phyloP scores from a whole-genome alignment of 1,140 invertebrate genomes.

The Drosophila virilis region DNA sequence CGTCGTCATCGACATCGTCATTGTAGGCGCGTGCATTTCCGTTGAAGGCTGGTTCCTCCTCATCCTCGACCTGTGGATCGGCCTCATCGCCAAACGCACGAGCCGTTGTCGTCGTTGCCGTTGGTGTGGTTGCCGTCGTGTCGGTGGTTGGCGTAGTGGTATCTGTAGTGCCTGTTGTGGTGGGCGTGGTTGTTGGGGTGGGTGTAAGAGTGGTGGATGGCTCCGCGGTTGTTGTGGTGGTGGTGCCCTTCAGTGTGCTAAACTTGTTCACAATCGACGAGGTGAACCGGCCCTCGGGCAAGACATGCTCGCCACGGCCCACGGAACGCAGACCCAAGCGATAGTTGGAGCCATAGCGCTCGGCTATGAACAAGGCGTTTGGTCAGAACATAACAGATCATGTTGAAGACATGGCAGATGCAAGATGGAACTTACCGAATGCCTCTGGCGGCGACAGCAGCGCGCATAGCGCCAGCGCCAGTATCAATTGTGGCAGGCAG shows the following conservation, averaged over 20 bases:
- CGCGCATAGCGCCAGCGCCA: slow-evolving; percentile 65
- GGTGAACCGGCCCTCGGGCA: slow-evolving; percentile 57
- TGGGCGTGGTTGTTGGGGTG: not conserved
- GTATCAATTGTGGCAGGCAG: slow-evolving; percentile 46
- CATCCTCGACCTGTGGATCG: not conserved
- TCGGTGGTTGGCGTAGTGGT: not conserved
- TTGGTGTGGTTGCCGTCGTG: not conserved
- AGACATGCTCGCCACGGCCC: slow-evolving; percentile 28
- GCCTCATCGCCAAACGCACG: not conserved
- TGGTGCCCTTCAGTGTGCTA: slow-evolving; percentile 30
- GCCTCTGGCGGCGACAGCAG: slow-evolving; percentile 40
- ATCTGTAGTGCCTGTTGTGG: not conserved
- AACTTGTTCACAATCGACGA: slow-evolving; percentile 60
- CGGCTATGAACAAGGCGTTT: slow-evolving; percentile 6
- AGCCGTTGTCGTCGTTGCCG: not conserved
- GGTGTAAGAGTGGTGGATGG: not conserved
- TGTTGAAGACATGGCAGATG: no score
- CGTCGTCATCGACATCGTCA: slow-evolving; percentile 35
- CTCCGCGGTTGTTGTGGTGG: slow-evolving; percentile 21
- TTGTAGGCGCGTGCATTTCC: slow-evolving; percentile 11
- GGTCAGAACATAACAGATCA: not conserved
- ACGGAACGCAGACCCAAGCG: slow-evolving; percentile 38
- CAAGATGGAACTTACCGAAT: slow-evolving; percentile 46
- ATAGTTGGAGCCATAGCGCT: slow-evolving; percentile 10
- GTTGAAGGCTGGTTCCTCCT: not conserved